A percentile compares a stretch with the other conserved stretches of the same genome.
Conservation (phyloP, 1,140 invertebrate genomes). For the Antheraea mylitta region DNA sequence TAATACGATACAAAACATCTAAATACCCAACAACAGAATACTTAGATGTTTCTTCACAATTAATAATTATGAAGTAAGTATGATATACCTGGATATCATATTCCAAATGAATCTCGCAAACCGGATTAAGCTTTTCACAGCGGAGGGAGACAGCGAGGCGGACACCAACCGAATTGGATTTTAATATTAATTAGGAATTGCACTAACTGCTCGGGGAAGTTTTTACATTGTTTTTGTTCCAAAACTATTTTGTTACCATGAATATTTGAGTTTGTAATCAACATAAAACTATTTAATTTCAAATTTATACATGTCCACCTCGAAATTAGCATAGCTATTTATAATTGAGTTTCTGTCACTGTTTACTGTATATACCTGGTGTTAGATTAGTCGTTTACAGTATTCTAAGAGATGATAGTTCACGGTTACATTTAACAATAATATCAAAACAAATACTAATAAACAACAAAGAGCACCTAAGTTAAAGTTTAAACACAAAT, state of each 20-base stretch:
- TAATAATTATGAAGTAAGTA: background rate
- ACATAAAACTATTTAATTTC: slow-evolving; percentile 1
- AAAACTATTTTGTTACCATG: slow-evolving; percentile 1
- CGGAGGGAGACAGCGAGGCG: slow-evolving; percentile 15
- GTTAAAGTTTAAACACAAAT: too few species aligned
- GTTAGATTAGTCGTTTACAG: too few species aligned
- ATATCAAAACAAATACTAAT: too few species aligned
- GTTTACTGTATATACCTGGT: too few species aligned
- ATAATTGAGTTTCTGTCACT: background rate
- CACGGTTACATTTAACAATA: too few species aligned
- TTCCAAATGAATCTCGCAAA: slow-evolving; percentile 20
- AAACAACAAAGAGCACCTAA: too few species aligned
- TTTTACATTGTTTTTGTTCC: background rate
- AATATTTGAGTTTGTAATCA: background rate
- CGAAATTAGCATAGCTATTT: background rate
- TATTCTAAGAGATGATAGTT: too few species aligned
- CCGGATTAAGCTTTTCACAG: slow-evolving; percentile 29
- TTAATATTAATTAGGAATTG: slow-evolving; percentile 43
- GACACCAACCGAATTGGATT: slow-evolving; percentile 28
- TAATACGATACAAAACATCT: too few species aligned
- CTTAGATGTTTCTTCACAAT: too few species aligned
- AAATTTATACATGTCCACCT: background rate
- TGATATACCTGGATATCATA: slow-evolving; percentile 12
- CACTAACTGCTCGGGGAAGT: slow-evolving; percentile 16
- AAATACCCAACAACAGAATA: too few species aligned